phyloP scores from a whole-genome alignment of 2,113 vertebrate genomes.

The Hippocampus barbouri region DNA sequence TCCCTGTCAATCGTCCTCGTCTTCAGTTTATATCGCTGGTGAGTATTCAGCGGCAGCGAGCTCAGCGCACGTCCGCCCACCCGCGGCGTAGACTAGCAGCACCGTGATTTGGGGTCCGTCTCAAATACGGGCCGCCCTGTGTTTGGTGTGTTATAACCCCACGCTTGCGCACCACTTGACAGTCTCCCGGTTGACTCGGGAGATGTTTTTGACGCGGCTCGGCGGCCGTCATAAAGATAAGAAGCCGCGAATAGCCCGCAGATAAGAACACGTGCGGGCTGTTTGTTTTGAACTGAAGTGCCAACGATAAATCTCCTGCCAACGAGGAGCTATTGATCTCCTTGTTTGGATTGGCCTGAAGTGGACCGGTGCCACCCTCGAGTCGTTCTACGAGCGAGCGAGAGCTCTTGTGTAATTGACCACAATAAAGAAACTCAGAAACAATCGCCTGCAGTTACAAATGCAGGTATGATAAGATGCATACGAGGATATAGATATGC shows the following conservation, averaged over 20 bases:
- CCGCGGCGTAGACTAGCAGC: slow-evolving; percentile 44
- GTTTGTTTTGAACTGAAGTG: slow-evolving; percentile 23
- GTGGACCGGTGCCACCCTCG: slow-evolving; percentile 32
- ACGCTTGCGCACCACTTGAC: neutral
- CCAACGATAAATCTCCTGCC: slow-evolving; percentile 32
- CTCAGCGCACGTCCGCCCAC: slow-evolving; percentile 40
- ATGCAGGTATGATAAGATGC: no score
- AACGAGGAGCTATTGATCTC: slow-evolving; percentile 32
- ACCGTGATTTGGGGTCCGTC: neutral
- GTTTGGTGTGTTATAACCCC: neutral
- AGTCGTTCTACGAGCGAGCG: neutral
- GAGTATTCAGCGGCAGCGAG: slow-evolving; percentile 74
- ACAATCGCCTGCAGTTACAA: no score
- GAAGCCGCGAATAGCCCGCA: slow-evolving; percentile 16
- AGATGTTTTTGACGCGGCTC: neutral
- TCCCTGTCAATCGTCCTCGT: slow-evolving; percentile 68
- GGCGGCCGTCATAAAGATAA: slow-evolving; percentile 20
- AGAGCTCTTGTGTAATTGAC: neutral
- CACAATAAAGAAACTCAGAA: neutral
- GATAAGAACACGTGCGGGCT: slow-evolving; percentile 9
- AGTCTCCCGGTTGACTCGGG: neutral
- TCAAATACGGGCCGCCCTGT: neutral
- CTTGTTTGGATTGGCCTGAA: slow-evolving; percentile 20
- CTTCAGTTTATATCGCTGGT: slow-evolving; percentile 98
- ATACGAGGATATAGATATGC: neutral